Percentiles rank a stretch among this genome's conserved stretches.
phyloP scores from a whole-genome alignment of 2,797 vertebrate genomes.

The Antrozous pallidus region DNA sequence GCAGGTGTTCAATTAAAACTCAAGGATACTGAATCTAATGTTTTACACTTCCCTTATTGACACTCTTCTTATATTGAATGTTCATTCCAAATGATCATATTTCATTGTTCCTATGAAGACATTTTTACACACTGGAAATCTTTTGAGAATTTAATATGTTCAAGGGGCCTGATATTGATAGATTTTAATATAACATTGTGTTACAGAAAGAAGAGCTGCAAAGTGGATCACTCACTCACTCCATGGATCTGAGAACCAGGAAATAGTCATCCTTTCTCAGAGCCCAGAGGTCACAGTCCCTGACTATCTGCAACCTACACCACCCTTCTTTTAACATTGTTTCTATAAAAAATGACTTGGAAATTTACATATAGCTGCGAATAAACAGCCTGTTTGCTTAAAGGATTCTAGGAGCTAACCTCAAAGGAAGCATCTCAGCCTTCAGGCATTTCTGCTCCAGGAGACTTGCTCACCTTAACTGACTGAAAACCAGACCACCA shows the following conservation, averaged over 20 bases:
- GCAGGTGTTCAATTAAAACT: neutral
- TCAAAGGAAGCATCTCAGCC: neutral
- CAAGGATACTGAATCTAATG: neutral
- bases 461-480: neutral
- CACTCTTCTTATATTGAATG: neutral
- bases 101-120: neutral
- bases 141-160: neutral
- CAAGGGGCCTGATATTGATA: neutral
- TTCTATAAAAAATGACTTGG: neutral
- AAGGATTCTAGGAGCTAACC: neutral
- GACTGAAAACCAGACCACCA: neutral
- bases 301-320: neutral
- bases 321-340: neutral
- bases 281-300: neutral
- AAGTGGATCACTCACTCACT: no score
- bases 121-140: neutral
- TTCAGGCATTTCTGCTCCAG: neutral
- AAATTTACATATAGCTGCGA: neutral
- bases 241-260: neutral
- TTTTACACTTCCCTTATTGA: neutral
- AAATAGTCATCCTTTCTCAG: neutral
- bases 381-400: neutral
- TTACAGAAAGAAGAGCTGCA: neutral
- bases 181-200: neutral
- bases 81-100: neutral